Base-by-base conservation (phyloP, 2,113 vertebrate species). In the Anseranas semipalmata region DNA sequence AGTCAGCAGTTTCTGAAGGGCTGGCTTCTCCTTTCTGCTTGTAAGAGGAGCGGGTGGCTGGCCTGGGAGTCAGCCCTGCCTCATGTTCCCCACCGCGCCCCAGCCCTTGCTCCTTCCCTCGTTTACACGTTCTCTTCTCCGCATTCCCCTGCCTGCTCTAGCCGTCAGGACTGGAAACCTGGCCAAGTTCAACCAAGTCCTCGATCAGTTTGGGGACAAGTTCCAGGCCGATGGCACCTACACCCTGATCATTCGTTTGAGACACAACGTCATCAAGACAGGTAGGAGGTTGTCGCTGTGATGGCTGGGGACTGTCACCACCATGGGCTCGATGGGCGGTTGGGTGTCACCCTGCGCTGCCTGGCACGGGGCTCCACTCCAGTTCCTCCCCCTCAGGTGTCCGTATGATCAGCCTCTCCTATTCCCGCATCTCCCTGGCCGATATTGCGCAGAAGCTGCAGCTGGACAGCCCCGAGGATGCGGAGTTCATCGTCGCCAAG, bases 231-330 rank as follows among this genome's bases (percentile, higher is more conserved):
- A 99, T 1, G 99, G 99, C 86, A 99, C 99, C 55, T 99, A 99
- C 96, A 99, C 99, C 7, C 98, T 99, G 33, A 99, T 99, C 98
- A 99, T 99, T 95, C 99, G 99, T 20, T 98, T 99, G 70, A 97
- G 99, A 90, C 99, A 99, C 98, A 99, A 99, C 1, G 99, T 99
- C 97, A 99, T 99, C 97, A 99, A 99, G 97, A 99, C 99, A 14
- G 99, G 99, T 99, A 89, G 79, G 98, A 41, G 5, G 1, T 32
- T 1, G 25, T 8, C 0, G 2, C 45, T 1, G 30, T 3, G 71
- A 15, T 10, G 33, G 13, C 2, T 12, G 56, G 66, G 71, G 75
- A 7, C 13, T 1, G 1, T 18, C 39, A 2, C 4, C 1, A 24
- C 24, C 0, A 2, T 2, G 11, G 33, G 37, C 71, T 24, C 1